Percentiles rank a stretch among this genome's conserved stretches.
phyloP scores from a whole-genome alignment of 2,113 vertebrate genomes.

The Morone chrysops region DNA sequence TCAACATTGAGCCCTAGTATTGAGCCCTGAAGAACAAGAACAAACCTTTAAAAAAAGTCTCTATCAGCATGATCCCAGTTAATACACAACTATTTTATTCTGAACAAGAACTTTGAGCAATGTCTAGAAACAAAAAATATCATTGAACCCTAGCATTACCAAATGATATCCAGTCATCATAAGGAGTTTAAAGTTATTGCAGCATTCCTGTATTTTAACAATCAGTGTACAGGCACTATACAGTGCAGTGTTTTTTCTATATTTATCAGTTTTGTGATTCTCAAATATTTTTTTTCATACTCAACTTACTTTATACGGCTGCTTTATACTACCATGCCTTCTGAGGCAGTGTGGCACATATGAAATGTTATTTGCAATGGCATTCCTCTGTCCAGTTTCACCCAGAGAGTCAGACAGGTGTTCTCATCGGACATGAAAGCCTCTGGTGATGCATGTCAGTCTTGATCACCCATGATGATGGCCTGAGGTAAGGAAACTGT shows the following conservation, averaged over 20 bases:
- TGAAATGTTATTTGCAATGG: slow-evolving; percentile 75
- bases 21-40: slow-evolving; percentile 25
- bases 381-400: slow-evolving; percentile 73
- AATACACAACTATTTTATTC: slow-evolving; percentile 5
- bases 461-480: slow-evolving; percentile 77
- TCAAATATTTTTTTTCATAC: neutral
- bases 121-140: neutral
- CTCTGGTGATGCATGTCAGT: slow-evolving; percentile 83
- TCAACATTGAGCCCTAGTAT: slow-evolving; percentile 49
- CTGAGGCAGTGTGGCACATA: slow-evolving; percentile 44
- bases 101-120: neutral
- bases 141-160: neutral
- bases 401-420: slow-evolving; percentile 79
- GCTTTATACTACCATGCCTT: slow-evolving; percentile 22
- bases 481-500: slow-evolving; percentile 72
- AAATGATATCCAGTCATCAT: neutral
- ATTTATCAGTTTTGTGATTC: neutral
- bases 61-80: neutral
- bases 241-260: neutral
- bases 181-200: neutral
- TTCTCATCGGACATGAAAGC: slow-evolving; percentile 83
- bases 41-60: slow-evolving; percentile 1
- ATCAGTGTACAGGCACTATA: neutral
- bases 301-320: neutral
- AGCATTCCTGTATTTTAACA: neutral